These are phyloP conservation scores for Numenius arquata DNA, from an alignment of 2,113 vertebrate species.

Conservation along the genomic window DNA sequence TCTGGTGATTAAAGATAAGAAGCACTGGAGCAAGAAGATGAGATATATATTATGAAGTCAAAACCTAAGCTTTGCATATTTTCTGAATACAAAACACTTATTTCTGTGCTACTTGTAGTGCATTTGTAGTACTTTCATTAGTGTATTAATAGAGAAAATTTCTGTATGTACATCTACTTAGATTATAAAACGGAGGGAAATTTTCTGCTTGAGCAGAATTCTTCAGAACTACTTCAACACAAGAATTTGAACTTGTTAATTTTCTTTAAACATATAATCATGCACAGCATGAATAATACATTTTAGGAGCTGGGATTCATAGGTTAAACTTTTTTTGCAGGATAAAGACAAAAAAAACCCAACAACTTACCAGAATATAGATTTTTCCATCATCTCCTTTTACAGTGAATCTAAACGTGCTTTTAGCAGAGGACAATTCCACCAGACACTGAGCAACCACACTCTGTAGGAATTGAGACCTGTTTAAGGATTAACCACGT, in stretches of 20 bases:
- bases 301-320: neutral
- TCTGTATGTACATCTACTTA: neutral
- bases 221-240: neutral
- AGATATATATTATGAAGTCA: neutral
- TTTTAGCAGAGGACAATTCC: constrained; percentile 82
- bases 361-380: constrained; percentile 84
- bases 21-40: neutral
- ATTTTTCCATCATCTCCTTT: constrained; percentile 82
- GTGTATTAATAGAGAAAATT: neutral
- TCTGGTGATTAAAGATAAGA: neutral
- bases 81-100: neutral
- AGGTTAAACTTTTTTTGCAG: neutral
- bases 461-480: constrained; percentile 84
- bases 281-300: neutral
- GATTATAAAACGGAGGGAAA: neutral
- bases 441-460: constrained; percentile 80
- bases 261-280: neutral
- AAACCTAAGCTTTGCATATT: neutral
- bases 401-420: constrained; percentile 88
- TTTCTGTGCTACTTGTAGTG: neutral
- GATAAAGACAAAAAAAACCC: neutral
- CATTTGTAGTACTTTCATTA: neutral
- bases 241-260: neutral
- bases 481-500: constrained; percentile 67
- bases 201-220: neutral